Conservation (phyloP, 2,888 invertebrate species). For the Spodoptera exigua region DNA sequence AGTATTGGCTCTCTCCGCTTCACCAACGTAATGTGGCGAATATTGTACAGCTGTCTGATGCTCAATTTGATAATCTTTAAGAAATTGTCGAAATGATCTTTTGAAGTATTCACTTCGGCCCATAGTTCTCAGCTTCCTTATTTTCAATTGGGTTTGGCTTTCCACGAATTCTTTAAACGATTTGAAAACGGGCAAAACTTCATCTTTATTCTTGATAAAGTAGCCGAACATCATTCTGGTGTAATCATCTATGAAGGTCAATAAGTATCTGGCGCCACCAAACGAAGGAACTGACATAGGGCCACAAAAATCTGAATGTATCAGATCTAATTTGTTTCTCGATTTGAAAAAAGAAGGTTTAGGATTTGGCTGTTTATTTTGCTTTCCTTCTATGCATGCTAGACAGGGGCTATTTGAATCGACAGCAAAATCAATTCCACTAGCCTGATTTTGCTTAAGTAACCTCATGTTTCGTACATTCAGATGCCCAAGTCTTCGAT, state of each 20-base stretch:
- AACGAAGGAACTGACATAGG: slow-evolving; percentile 37
- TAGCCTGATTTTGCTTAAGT: background rate
- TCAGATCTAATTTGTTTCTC: slow-evolving; percentile 13
- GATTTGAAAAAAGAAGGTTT: slow-evolving; percentile 1
- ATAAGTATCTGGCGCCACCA: slow-evolving; percentile 10
- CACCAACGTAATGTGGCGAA: too few species aligned
- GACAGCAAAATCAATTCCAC: slow-evolving; percentile 2
- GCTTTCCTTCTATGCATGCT: slow-evolving; percentile 53
- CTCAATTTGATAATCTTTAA: too few species aligned
- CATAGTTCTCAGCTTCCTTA: too few species aligned
- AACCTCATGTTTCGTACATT: background rate
- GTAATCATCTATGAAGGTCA: slow-evolving; percentile 18
- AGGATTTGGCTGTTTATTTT: slow-evolving; percentile 43
- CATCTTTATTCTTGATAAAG: too few species aligned
- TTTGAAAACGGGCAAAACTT: too few species aligned
- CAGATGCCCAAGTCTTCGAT: slow-evolving; percentile 2
- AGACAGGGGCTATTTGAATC: slow-evolving; percentile 7
- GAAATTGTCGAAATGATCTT: too few species aligned
- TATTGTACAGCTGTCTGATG: too few species aligned
- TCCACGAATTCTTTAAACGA: too few species aligned
- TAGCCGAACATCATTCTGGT: too few species aligned
- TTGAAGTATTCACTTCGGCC: too few species aligned
- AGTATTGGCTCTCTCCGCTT: too few species aligned
- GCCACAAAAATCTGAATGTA: slow-evolving; percentile 43
- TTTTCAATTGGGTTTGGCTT: too few species aligned